These are phyloP conservation scores for Thamnophis sirtalis DNA, from an alignment of 2,113 vertebrate species.

Conservation along the genomic window DNA sequence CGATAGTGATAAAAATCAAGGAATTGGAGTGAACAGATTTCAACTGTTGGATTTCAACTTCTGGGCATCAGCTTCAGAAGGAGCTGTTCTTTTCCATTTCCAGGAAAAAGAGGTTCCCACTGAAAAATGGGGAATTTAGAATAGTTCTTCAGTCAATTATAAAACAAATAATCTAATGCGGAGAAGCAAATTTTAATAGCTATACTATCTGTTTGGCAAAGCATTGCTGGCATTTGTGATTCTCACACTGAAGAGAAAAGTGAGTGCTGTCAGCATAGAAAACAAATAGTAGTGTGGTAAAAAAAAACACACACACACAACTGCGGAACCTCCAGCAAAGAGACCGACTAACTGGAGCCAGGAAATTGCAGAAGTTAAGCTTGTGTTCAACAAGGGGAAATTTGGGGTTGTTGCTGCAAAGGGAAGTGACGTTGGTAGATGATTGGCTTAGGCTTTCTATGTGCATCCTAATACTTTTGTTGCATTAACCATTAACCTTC, in stretches of 20 bases:
- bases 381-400: background rate
- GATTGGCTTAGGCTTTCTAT: background rate
- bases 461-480: background rate
- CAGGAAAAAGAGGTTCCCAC: background rate
- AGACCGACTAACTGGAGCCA: background rate
- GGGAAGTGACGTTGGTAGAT: background rate
- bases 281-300: background rate
- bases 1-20: background rate
- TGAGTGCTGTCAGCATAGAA: background rate
- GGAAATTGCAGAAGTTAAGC: slow-evolving; percentile 5
- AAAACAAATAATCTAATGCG: slow-evolving; percentile 11
- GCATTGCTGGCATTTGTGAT: slow-evolving; percentile 1
- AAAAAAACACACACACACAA: background rate
- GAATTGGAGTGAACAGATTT: slow-evolving; percentile 31
- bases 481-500: background rate
- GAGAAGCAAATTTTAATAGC: slow-evolving; percentile 4
- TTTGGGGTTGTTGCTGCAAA: too few relatives aligned
- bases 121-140: background rate
- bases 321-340: background rate
- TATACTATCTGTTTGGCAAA: slow-evolving; percentile 7
- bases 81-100: slow-evolving; percentile 37
- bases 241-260: slow-evolving; percentile 8
- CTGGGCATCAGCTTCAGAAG: slow-evolving; percentile 36
- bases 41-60: slow-evolving; percentile 32
- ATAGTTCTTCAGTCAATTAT: background rate